Conservation (phyloP, 2,113 vertebrate genomes). For the Bungarus multicinctus region DNA sequence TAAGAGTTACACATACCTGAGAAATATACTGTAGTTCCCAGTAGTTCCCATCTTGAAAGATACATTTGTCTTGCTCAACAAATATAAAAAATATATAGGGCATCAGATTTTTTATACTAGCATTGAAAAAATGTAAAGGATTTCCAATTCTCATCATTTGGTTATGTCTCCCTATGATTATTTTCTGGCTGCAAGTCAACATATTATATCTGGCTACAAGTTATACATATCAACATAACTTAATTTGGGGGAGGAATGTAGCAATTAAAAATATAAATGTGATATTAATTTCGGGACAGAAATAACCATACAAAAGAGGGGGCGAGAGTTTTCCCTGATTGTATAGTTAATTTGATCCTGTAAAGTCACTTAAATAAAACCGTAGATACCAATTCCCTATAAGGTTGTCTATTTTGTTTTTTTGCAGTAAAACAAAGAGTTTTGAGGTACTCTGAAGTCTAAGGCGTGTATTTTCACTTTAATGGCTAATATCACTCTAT, state of each 20-base stretch:
- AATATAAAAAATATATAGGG: background rate
- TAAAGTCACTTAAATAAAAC: background rate
- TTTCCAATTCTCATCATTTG: background rate
- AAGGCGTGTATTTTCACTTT: background rate
- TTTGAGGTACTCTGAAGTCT: background rate
- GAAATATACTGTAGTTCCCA: background rate
- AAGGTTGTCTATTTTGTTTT: background rate
- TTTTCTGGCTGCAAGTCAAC: background rate
- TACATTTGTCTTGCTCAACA: background rate
- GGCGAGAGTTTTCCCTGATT: background rate
- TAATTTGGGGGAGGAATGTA: background rate
- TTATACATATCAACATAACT: background rate
- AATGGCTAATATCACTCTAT: background rate
- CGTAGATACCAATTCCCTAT: background rate
- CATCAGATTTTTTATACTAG: background rate
- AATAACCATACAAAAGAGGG: background rate
- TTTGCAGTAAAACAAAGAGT: background rate
- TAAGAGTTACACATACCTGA: background rate
- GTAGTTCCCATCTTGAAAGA: background rate
- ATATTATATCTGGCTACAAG: background rate
- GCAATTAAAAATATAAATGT: background rate
- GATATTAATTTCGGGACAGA: background rate
- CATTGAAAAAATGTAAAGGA: background rate
- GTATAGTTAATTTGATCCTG: background rate
- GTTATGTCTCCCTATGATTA: background rate